Evolutionary conservation across 2,888 invertebrate species (phyloP), one percentile per base, ranked within the genome.

Genomic region (Lycia hirtaria): DNA sequence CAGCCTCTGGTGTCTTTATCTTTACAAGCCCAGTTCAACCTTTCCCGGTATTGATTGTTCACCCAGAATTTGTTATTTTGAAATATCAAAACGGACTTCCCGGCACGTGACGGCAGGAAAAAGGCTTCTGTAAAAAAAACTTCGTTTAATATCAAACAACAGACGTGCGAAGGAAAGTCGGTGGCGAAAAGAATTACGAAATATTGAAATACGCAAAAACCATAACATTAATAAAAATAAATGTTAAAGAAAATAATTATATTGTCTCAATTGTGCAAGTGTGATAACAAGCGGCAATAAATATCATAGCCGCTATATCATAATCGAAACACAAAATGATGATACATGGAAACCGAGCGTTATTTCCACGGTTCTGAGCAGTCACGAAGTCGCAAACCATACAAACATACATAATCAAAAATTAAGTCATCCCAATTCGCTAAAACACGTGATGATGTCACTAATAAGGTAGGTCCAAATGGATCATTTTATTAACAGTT

Each of bases 21-120:
- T 12, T 89, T 82, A 59, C 92, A 92, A 12, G 92, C 92, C 92
- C 92, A 92, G 70, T 92, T 92, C 64, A 92, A 61, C 66, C 91
- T 92, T 55, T 82, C 83, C 2, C 90, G 76, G 62, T 92, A 92
- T 65, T 88, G 88, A 62, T 91, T 92, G 71, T 92, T 92, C 59
- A 92, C 87, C 92, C 92, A 92, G 68, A 92, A 92, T 67, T 92
- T 92, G 69, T 92, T 92, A 57, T 75, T 80, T 68, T 74, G 73
- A 71, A 88, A 92, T 78, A 92, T 92, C 56, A 92, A 68, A 15
- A 92, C 87, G 7, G 88, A 91, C 68, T 92, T 92, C 24, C 92
- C 92, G 35, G 89, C 88, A 68, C 91, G 80, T 38, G 92, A 92
- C 30, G 92, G 92, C 62, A 92, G 71, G 68, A 85, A 92, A 76